Evolutionary conservation across 2,797 vertebrate genomes (phyloP).

Genomic region (Helostoma temminkii): DNA sequence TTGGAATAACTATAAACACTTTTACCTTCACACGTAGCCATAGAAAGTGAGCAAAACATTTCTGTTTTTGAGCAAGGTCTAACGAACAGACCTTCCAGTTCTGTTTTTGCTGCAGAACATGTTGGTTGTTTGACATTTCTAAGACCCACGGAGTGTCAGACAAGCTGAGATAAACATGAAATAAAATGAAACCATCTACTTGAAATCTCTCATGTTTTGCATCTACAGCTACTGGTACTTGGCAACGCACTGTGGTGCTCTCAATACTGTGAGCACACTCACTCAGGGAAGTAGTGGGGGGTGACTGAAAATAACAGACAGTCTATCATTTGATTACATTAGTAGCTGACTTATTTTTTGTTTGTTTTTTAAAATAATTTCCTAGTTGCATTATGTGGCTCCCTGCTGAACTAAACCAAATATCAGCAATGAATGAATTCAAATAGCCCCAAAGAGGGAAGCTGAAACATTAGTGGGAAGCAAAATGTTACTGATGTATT

Average conservation of each 20-base stretch:
- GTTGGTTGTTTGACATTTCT: background rate
- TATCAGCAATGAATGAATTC: slow-evolving; percentile 40
- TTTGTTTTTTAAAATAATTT: background rate
- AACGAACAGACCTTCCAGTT: slow-evolving; percentile 1
- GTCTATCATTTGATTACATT: slow-evolving; percentile 47
- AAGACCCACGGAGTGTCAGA: background rate
- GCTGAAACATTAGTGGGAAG: slow-evolving; percentile 7
- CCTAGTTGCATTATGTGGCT: slow-evolving; percentile 5
- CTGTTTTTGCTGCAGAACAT: background rate
- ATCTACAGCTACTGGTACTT: background rate
- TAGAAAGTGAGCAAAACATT: too few species aligned
- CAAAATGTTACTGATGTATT: slow-evolving; percentile 38
- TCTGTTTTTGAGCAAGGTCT: slow-evolving; percentile 6
- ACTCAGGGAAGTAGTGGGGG: slow-evolving; percentile 33
- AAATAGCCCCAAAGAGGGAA: slow-evolving; percentile 18
- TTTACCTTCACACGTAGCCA: too few species aligned
- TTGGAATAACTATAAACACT: too few species aligned
- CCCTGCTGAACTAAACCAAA: slow-evolving; percentile 34
- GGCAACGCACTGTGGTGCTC: slow-evolving; percentile 1
- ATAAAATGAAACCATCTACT: background rate
- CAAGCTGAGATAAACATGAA: background rate
- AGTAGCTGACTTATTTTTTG: slow-evolving; percentile 35
- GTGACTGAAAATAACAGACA: slow-evolving; percentile 13
- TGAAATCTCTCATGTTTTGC: background rate
- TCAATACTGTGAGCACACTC: slow-evolving; percentile 22